Evolutionary conservation across 1,140 invertebrate species (phyloP).

Genomic region (Bombus turneri): DNA sequence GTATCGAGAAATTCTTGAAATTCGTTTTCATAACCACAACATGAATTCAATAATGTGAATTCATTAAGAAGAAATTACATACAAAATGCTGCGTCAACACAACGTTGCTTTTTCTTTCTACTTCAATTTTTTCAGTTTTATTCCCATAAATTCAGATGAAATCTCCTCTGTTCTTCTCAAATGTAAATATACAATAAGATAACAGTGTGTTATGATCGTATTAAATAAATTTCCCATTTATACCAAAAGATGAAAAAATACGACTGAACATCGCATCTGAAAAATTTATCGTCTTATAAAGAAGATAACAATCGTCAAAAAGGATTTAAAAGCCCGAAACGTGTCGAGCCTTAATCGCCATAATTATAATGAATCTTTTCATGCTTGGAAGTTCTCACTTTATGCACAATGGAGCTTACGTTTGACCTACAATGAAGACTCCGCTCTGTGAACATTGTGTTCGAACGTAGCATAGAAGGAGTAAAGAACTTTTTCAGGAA

Average conservation of each 20-base stretch:
- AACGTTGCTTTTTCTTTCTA: not conserved
- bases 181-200: not conserved
- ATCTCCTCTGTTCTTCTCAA: no score
- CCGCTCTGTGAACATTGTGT: not conserved
- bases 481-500: not conserved
- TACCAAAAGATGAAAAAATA: not conserved
- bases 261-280: not conserved
- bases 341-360: not conserved
- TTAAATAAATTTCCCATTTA: not conserved
- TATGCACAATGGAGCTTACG: not conserved
- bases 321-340: not conserved
- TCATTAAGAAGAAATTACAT: no score
- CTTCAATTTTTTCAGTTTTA: not conserved
- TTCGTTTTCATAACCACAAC: no score
- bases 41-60: no score
- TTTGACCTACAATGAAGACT: not conserved
- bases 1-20: no score
- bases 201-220: not conserved
- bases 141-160: no score
- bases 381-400: not conserved
- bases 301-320: not conserved
- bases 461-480: not conserved
- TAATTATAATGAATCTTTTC: slow-evolving; percentile 24
- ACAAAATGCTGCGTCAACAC: no score
- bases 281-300: not conserved